Base-by-base conservation (phyloP, 2,888 invertebrate genomes). In the Oxycera nigricornis region DNA sequence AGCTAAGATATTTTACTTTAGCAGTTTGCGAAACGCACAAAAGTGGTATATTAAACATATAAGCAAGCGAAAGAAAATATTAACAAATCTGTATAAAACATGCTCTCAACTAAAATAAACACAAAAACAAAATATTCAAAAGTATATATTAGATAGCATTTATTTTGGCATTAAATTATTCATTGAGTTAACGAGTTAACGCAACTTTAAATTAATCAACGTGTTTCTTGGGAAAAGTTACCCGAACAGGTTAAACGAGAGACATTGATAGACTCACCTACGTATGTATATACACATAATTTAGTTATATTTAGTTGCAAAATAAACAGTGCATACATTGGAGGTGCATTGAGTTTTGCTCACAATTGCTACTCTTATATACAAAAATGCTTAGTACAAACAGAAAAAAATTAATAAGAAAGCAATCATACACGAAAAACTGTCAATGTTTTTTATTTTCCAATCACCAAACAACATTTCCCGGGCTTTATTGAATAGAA, bases 381-480 rank as follows among this genome's bases (percentile, higher is more conserved):
- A 65, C 22, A 41, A 11, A 35, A n/a, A 35, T 41, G 30, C 24
- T 65, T 39, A 39, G 41, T 20, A 24, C 2, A 62, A 62, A 65
- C 14, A 24, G 17, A 41, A 65, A 41, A 41, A 11, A 11, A 61
- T n/a, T 7, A 31, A 26, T 31, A 30, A 17, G 6, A 61, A 61
- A 31, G 61, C 61, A 57, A 24, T 2, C 30, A 31, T 26, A 61
- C 4, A 61, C 30, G n/a, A 61, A 6, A 31, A 31, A 14, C 31
- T 62, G 28, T 46, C 3, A 28, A 59, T 14, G 6, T 31, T 31
- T 20, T 22, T 41, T 35, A 11, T 70, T 9, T 52, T 30, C 70
- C 70, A 70, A 70, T 31, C 70, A 70, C 70, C 70, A 70, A 70
- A 52, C 52, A 30, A 17, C 14, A 35, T 24, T 26, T 24, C 68